Base-by-base conservation (phyloP, 2,888 invertebrate genomes). In the Julus scandinavius region DNA sequence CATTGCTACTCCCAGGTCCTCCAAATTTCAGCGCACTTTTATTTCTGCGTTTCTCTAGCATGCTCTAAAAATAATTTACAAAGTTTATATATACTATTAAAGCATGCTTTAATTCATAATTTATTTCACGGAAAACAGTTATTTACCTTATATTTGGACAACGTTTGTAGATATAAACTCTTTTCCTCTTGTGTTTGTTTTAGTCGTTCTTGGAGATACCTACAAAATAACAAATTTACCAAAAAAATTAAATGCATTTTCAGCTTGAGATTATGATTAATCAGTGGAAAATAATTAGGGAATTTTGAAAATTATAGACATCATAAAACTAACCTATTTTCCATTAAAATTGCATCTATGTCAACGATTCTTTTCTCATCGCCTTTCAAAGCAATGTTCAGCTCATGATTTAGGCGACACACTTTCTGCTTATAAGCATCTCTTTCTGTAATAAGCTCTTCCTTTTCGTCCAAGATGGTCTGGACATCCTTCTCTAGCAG, bases 361-460 rank as follows among this genome's bases (percentile, higher is more conserved):
- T 97, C 97, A 15, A 97, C 93, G 54, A 96, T 93, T 91, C 93
- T 92, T 50, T 92, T 92, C 88, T 93, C 92, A 89, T 93, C 93
- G 54, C 93, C 93, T 89, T 93, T 93, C 15, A 96, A 92, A 89
- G 96, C 94, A 90, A 95, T 95, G 90, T 95, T 95, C 29, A 97
- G 94, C 91, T 97, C 96, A 90, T 96, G 95, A 92, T 97, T 97
- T 40, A 97, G 93, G 13, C 96, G 93, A 91, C 96, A 96, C 3
- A 96, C 95, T 93, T 97, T 97, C 90, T 94, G 95, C 91, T 96
- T 96, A 91, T 96, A 97, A 41, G 96, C 96, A 92, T 97, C 97
- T 89, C 96, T 93, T 91, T 97, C 96, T 6, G 94, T 95, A 29
- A 95, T 94, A 54, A 96, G 92, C 91, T 97, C 97, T 91, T 97